Evolutionary conservation across 2,113 vertebrate species (phyloP), one percentile per base, ranked within the genome.

Genomic region (Ivindomyrus marchei): DNA sequence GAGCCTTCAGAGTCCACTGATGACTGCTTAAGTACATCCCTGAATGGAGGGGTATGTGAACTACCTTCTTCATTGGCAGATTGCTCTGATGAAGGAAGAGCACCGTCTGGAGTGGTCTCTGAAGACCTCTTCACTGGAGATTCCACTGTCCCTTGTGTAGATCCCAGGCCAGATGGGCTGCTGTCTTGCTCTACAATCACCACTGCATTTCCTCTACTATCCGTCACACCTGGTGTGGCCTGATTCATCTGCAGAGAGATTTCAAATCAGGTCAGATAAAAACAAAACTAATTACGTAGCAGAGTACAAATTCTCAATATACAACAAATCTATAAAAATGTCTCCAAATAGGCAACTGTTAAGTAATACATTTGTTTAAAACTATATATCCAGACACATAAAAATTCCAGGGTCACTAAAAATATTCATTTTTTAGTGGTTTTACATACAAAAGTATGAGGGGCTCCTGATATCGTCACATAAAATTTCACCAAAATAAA

Each of bases 161-260:
- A 4, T 27, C 74, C n/a, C n/a, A 19, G 47, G 8, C 17, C 39
- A 47, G 21, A 47, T 13, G 36, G 31, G 27, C 36, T 56, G 85
- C 84, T 88, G 53, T 91, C 88, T 66, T 88, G 85, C 45, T 50
- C 85, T 45, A 87, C 46, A 45, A 88, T 8, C 27, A 88, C 21
- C 4, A 13, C 62, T 2, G 4, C 36, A 1, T 89, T 88, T 13
- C 90, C 90, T 88, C 45, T 88, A 47, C 74, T 49, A 19, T 53
- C 49, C 19, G 9, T 24, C 4, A 46, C n/a, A 11, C n/a, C 66
- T 46, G 47, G n/a, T 50, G n/a, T 17, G 45, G 45, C 83, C 70
- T 52, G 88, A 90, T 17, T 91, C 85, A 62, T 94, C 95, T 96
- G 90, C 1, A 88, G 89, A 91, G 17, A 91, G 0, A 88, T 50